Conservation (phyloP, 30 jellyfish, hydroid and myxozoan genomes). For the Hydra vulgaris region DNA sequence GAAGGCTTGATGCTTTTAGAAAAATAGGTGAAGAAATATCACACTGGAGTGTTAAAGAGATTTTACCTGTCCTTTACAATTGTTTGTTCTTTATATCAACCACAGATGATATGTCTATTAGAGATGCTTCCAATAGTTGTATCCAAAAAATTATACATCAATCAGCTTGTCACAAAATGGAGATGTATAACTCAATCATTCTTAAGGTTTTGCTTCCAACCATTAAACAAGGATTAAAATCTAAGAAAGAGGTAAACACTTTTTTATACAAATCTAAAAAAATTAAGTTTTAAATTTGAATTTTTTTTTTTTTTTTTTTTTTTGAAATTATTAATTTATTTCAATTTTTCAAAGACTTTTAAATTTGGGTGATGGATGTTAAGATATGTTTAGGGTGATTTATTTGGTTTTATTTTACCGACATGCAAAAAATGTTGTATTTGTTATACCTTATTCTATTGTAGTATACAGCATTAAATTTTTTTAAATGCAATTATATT, state of each 20-base stretch:
- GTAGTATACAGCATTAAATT: too few relatives aligned
- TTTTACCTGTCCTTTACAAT: constrained; percentile 45
- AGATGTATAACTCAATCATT: constrained; percentile 22
- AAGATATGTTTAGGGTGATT: too few relatives aligned
- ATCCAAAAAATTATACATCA: constrained; percentile 30
- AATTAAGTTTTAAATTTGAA: not conserved
- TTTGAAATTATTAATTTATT: too few relatives aligned
- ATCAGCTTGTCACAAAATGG: constrained; percentile 2
- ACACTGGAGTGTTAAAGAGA: constrained; percentile 16
- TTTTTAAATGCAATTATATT: too few relatives aligned
- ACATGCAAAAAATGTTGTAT: too few relatives aligned
- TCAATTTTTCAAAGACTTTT: too few relatives aligned
- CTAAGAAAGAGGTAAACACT: constrained; percentile 51
- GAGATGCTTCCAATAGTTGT: constrained; percentile 76
- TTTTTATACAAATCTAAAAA: not conserved
- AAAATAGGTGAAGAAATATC: constrained; percentile 15
- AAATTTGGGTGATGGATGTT: too few relatives aligned
- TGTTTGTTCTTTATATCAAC: constrained; percentile 36
- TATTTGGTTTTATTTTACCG: too few relatives aligned
- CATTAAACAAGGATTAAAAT: constrained; percentile 44
- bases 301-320: not conserved
- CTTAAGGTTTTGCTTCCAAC: constrained; percentile 45
- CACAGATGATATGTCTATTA: constrained; percentile 56
- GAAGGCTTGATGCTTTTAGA: constrained; percentile 57
- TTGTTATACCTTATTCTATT: too few relatives aligned